A percentile compares a stretch with the other conserved stretches of the same genome.
Evolutionary conservation across 1,140 invertebrate genomes (phyloP).

Genomic region (Asobara japonica): DNA sequence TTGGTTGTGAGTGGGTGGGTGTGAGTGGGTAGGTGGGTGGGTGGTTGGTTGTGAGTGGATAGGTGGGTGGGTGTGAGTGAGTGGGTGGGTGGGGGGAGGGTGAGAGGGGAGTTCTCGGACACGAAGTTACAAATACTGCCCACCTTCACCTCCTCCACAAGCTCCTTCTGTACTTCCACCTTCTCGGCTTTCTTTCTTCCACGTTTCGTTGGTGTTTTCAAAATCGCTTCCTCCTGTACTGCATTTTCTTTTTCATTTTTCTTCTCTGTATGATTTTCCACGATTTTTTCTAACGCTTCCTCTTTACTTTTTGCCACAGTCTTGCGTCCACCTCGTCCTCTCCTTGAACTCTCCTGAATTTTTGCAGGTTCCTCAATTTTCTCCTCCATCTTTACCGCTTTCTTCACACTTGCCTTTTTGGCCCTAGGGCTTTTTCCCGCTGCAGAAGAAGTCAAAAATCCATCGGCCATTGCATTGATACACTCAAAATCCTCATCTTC

Average conservation of each 20-base stretch:
- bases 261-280: neutral
- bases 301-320: neutral
- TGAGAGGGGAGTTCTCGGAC: too few relatives aligned
- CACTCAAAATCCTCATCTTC: neutral
- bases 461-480: conserved; percentile 25
- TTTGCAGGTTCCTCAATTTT: neutral
- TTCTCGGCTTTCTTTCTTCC: too few relatives aligned
- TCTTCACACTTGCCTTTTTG: neutral
- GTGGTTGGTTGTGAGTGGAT: too few relatives aligned
- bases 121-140: too few relatives aligned
- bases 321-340: neutral
- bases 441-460: neutral
- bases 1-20: too few relatives aligned
- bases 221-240: too few relatives aligned
- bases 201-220: too few relatives aligned
- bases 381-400: neutral
- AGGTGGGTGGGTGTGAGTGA: too few relatives aligned
- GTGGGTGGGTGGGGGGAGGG: too few relatives aligned
- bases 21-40: too few relatives aligned
- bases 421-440: neutral
- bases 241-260: neutral
- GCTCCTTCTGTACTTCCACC: too few relatives aligned
- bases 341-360: neutral
- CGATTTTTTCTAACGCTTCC: neutral
- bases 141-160: too few relatives aligned